A percentile compares a stretch with the other conserved stretches of the same genome.
These are phyloP conservation scores for Melinaea menophilus DNA, from an alignment of 2,888 invertebrate genomes.

Conservation along the genomic window DNA sequence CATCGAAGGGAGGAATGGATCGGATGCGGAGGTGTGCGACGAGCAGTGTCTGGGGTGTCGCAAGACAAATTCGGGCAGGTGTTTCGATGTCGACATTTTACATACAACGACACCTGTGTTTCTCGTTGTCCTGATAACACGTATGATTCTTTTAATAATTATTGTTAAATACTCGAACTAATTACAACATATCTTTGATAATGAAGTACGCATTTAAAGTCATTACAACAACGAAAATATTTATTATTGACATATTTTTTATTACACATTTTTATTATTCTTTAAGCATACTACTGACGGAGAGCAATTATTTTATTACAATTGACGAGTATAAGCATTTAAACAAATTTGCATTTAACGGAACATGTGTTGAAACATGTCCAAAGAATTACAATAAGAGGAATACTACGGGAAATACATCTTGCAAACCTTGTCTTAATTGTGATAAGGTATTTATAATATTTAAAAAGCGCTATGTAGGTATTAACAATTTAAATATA, in stretches of 20 bases:
- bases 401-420: constrained; percentile 27
- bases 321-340: constrained; percentile 79
- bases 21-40: constrained; percentile 79
- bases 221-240: too few species aligned
- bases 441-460: constrained; percentile 36
- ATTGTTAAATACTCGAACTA: not conserved
- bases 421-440: constrained; percentile 47
- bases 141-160: constrained; percentile 69
- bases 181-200: too few species aligned
- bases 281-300: constrained; percentile 71
- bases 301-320: constrained; percentile 83
- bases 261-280: not conserved
- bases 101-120: constrained; percentile 78
- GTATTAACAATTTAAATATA: too few species aligned
- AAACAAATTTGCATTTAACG: constrained; percentile 78
- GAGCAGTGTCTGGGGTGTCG: constrained; percentile 90
- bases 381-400: constrained; percentile 46
- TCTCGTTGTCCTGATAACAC: constrained; percentile 81
- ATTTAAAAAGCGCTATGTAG: not conserved
- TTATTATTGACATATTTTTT: too few species aligned
- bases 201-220: too few species aligned
- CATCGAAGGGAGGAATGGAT: constrained; percentile 54
- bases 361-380: constrained; percentile 77
- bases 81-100: constrained; percentile 82
- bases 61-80: constrained; percentile 69